Conservation (phyloP, 2,113 vertebrate species). For the Sturnira hondurensis region DNA sequence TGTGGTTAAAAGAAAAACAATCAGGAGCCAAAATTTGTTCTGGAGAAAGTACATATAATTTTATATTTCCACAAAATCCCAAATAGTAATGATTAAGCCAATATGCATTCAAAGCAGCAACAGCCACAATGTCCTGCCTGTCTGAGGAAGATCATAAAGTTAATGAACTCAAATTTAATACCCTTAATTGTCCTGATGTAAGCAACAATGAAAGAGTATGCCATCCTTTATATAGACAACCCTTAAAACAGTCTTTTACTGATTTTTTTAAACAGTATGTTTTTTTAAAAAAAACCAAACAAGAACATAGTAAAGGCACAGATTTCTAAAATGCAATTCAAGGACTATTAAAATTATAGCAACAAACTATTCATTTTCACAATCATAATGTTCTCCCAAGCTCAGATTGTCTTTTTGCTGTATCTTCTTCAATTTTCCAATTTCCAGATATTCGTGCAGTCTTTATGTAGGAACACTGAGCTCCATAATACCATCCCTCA, state of each 20-base stretch:
- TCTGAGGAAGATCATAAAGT: not conserved
- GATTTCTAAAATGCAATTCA: not conserved
- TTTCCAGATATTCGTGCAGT: not conserved
- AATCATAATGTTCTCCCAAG: not conserved
- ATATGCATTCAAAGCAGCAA: not conserved
- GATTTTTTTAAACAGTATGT: not conserved
- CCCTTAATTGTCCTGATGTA: not conserved
- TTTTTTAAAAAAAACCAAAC: not conserved
- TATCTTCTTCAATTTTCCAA: not conserved
- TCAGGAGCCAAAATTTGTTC: not conserved
- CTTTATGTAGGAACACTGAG: not conserved
- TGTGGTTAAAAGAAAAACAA: not conserved
- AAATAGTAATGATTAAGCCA: not conserved
- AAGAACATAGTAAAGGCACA: not conserved
- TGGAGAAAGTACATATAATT: conserved; percentile 20
- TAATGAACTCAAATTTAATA: conserved; percentile 1
- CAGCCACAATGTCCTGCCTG: not conserved
- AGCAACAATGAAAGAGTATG: not conserved
- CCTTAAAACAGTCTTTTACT: not conserved
- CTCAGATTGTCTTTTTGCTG: not conserved
- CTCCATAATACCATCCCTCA: not conserved
- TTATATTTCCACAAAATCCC: not conserved
- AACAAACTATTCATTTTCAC: not conserved
- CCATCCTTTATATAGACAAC: not conserved
- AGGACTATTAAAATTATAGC: not conserved